A percentile compares a stretch with the other conserved stretches of the same genome.
Evolutionary conservation across 2,113 vertebrate species (phyloP).

Genomic region (Donacobius atricapilla): DNA sequence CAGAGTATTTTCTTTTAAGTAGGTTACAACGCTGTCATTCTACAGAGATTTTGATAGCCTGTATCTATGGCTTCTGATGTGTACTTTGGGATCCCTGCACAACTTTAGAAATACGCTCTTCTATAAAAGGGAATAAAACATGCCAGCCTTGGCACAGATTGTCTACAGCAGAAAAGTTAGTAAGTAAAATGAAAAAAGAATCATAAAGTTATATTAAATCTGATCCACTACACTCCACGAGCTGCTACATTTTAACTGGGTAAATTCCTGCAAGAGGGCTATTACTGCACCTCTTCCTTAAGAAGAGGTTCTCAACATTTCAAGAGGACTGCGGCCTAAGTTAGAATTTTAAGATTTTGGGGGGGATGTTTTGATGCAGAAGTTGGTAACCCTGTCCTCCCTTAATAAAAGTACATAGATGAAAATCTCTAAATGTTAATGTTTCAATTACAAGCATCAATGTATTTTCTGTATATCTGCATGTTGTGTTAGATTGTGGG

Average conservation of each 20-base stretch:
- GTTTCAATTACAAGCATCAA: background rate
- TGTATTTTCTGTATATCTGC: background rate
- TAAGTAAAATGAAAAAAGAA: background rate
- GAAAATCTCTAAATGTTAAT: background rate
- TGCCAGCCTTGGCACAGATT: background rate
- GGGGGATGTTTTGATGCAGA: background rate
- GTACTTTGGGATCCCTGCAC: background rate
- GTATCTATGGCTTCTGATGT: background rate
- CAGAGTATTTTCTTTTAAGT: conserved; percentile 6
- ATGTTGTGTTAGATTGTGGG: background rate
- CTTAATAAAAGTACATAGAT: background rate
- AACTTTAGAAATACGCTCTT: background rate
- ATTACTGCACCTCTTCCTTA: background rate
- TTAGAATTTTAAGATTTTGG: background rate
- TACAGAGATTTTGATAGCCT: background rate
- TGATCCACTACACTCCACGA: background rate
- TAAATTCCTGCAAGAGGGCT: background rate
- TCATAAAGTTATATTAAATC: background rate
- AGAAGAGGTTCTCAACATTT: background rate
- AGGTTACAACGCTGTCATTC: background rate
- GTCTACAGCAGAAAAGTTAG: background rate
- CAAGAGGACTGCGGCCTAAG: background rate
- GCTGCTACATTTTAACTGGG: background rate
- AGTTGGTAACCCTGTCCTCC: background rate
- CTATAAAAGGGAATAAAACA: conserved; percentile 27